These are phyloP conservation scores for Aphaenogaster rudis DNA, from an alignment of 1,140 invertebrate genomes.

Conservation along the genomic window DNA sequence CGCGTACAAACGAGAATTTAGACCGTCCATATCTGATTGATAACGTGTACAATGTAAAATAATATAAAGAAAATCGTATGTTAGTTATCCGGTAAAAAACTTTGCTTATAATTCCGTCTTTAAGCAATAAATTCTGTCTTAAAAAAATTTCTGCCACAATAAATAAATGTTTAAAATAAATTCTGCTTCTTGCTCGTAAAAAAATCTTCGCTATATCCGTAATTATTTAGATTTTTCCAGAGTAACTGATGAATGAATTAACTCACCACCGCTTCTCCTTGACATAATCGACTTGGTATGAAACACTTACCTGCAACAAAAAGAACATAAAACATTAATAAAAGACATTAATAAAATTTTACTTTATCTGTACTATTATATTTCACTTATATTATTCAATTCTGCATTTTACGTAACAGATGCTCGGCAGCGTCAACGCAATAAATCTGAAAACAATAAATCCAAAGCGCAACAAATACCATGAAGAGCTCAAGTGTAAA, in stretches of 20 bases:
- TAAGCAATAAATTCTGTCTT: background rate
- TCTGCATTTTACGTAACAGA: background rate
- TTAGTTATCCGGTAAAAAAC: background rate
- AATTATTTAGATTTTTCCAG: background rate
- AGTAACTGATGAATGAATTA: background rate
- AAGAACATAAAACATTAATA: conserved; percentile 1
- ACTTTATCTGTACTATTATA: background rate
- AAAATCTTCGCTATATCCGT: background rate
- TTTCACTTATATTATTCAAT: conserved; percentile 3
- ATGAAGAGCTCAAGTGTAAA: conserved; percentile 39
- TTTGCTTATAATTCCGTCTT: background rate
- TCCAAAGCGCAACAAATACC: conserved; percentile 17
- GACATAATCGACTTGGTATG: background rate
- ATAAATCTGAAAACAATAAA: conserved; percentile 55
- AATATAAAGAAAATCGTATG: background rate
- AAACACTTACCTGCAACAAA: conserved; percentile 47
- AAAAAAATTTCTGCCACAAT: background rate
- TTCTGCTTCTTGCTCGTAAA: background rate
- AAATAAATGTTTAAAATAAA: conserved; percentile 15
- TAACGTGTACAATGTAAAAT: background rate
- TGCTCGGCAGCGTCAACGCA: background rate
- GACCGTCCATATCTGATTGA: background rate
- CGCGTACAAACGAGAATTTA: background rate
- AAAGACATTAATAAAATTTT: background rate
- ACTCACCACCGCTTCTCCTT: conserved; percentile 25